Conservation (phyloP, 2,888 invertebrate genomes). For the Meiosimyza decipiens region DNA sequence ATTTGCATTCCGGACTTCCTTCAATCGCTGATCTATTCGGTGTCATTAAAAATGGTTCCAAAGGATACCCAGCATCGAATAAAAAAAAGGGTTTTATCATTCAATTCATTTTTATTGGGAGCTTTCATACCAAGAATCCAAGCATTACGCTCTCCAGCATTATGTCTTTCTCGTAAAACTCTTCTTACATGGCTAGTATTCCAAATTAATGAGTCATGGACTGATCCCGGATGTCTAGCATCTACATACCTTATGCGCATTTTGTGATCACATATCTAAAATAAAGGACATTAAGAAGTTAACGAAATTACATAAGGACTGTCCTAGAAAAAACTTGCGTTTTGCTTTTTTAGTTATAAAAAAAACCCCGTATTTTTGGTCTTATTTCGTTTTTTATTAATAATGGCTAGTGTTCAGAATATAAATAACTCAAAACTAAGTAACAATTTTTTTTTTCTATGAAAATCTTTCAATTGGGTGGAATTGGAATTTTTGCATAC, state of each 20-base stretch:
- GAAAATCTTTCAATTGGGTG: too few relatives aligned
- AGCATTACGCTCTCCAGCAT: slow-evolving; percentile 25
- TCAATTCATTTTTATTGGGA: neutral
- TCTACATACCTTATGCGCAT: slow-evolving; percentile 29
- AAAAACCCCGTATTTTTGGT: too few relatives aligned
- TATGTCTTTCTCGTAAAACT: neutral
- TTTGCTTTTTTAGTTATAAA: too few relatives aligned
- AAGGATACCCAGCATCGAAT: slow-evolving; percentile 38
- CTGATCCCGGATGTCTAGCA: slow-evolving; percentile 13
- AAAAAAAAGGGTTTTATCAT: slow-evolving; percentile 9
- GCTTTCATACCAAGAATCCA: slow-evolving; percentile 28
- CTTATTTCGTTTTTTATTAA: too few relatives aligned
- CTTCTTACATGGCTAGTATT: neutral
- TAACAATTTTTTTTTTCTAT: too few relatives aligned
- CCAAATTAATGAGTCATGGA: slow-evolving; percentile 23
- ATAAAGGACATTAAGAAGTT: neutral
- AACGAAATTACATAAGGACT: too few relatives aligned
- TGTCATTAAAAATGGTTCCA: slow-evolving; percentile 37
- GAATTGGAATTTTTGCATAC: too few relatives aligned
- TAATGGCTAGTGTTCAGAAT: too few relatives aligned
- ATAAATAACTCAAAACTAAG: too few relatives aligned
- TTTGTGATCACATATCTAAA: slow-evolving; percentile 33
- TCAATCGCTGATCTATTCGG: slow-evolving; percentile 24
- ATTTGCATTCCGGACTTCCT: slow-evolving; percentile 13
- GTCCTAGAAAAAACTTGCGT: too few relatives aligned